Evolutionary conservation across 2,888 invertebrate genomes (phyloP).

Genomic region (Meteorus cinctellus): DNA sequence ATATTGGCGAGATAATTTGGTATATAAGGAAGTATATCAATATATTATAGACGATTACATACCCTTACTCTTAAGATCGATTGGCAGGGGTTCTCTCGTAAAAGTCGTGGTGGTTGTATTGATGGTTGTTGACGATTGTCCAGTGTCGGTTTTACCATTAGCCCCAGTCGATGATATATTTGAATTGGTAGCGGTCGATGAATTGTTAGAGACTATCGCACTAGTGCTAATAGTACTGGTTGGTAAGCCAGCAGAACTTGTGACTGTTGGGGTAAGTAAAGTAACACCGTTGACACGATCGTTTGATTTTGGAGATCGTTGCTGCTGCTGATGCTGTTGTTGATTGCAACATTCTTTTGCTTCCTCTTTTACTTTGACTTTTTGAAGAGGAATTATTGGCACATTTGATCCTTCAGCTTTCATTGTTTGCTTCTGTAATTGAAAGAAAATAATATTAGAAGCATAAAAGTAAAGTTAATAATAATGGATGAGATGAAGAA

Average conservation of each 20-base stretch:
- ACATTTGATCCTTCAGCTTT: constrained; percentile 66
- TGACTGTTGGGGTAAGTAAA: constrained; percentile 44
- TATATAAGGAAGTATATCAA: neutral
- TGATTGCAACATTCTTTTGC: constrained; percentile 65
- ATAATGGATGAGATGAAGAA: neutral
- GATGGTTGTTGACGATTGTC: constrained; percentile 2
- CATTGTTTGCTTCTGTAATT: constrained; percentile 55
- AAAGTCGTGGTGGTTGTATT: constrained; percentile 36
- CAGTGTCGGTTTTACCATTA: neutral
- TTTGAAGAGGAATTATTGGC: constrained; percentile 61
- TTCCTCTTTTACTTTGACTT: constrained; percentile 71
- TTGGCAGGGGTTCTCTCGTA: constrained; percentile 55
- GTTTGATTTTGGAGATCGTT: constrained; percentile 46
- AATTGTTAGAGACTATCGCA: constrained; percentile 37
- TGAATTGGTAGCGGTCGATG: constrained; percentile 37
- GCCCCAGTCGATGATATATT: neutral
- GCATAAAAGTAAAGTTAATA: neutral
- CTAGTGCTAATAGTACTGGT: constrained; percentile 49
- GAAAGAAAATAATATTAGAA: neutral
- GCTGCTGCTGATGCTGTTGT: constrained; percentile 47
- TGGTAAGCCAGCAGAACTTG: constrained; percentile 46
- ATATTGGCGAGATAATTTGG: neutral
- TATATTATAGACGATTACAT: neutral
- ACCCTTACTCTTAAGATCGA: constrained; percentile 64
- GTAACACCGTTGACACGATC: constrained; percentile 45